These are phyloP conservation scores for Myiozetetes cayanensis DNA, from an alignment of 2,113 vertebrate species.

Conservation along the genomic window DNA sequence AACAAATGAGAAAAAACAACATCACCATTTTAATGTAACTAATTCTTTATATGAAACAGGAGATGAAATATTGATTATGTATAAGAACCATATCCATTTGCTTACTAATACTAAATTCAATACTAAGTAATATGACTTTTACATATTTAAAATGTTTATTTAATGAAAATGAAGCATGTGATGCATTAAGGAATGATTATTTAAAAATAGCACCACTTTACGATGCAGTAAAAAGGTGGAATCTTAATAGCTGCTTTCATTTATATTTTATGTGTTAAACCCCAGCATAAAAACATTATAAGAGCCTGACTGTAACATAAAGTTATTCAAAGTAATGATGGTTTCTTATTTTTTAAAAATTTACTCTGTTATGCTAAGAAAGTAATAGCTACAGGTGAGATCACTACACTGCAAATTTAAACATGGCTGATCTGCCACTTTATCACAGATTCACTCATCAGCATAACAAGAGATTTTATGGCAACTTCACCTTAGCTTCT, in stretches of 20 bases:
- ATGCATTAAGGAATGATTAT: neutral
- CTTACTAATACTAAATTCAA: too few species aligned
- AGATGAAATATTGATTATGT: slow-evolving; percentile 34
- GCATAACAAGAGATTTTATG: neutral
- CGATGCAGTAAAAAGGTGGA: neutral
- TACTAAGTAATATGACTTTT: neutral
- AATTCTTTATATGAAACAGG: neutral
- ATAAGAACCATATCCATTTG: neutral
- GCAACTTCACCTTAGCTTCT: neutral
- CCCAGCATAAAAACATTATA: neutral
- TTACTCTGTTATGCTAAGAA: neutral
- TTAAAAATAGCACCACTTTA: slow-evolving; percentile 12
- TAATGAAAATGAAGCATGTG: slow-evolving; percentile 5
- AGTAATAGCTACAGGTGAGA: neutral
- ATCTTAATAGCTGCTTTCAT: slow-evolving; percentile 43
- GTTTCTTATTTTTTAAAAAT: neutral
- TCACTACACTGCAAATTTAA: neutral
- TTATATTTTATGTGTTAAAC: slow-evolving; percentile 37
- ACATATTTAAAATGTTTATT: slow-evolving; percentile 42
- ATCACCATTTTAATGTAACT: neutral
- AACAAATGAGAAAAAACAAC: neutral
- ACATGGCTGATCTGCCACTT: neutral
- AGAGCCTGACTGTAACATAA: neutral
- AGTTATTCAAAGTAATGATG: neutral
- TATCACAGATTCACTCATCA: neutral